Base-by-base conservation (phyloP, 1,140 invertebrate species). In the Harlomillsia oculata region DNA sequence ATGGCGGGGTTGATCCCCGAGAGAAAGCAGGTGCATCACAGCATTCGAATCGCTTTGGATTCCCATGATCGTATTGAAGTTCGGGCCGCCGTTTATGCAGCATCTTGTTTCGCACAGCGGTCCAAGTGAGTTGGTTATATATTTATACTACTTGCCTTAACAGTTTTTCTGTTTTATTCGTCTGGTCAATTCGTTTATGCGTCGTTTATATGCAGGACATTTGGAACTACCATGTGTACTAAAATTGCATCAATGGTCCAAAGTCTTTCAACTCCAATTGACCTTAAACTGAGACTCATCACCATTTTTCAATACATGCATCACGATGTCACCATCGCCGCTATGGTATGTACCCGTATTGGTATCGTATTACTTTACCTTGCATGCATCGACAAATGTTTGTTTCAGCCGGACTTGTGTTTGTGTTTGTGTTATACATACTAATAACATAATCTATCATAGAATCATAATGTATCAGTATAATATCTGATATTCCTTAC, bases 171-270 rank as follows among this genome's bases (percentile, higher is more conserved):
- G 11, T 34, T 29, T 29, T 36, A 23, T 23, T 39, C 9, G 13
- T 20, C 40, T 18, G 6, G 8, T 3, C 9, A 37, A 48, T 46
- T 4, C 3, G 21, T 6, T 30, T 26, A 40, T 21, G 16, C 20
- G 25, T 55, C 5, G 25, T 41, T 21, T 20, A 2, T 21, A 76
- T 77, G 50, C 66, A 89, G 86, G 71, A 79, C 85, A 30, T 97
- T 97, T 80, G 90, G 93, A n/a, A 82, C 90, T 8, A 91, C 87
- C 46, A 95, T 97, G 82, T 96, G 91, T 68, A 87, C 87, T 63
- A 95, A 95, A 74, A 83, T 97, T 43, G 87, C 88, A 1, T 84
- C 92, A 56, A 97, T 97, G 91, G 93, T 97, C 62, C 82, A 89
- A 69, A 87, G 88, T 43, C 78, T 94, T 66, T 83, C 86, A 37